Conservation (phyloP, 2,888 invertebrate genomes). For the Chalcis sispes region DNA sequence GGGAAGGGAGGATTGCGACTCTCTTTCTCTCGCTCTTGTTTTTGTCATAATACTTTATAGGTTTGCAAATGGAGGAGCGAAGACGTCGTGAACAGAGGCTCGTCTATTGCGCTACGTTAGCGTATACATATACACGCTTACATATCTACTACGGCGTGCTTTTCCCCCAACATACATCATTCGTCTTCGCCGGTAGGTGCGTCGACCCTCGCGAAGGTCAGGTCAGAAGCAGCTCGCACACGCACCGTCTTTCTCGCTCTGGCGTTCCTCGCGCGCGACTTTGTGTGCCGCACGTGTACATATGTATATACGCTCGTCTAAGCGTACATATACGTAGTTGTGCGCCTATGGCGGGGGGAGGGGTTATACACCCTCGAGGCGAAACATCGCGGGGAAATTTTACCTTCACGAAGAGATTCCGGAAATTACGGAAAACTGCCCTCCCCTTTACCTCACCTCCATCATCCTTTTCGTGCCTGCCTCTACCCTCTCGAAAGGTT, state of each 20-base stretch:
- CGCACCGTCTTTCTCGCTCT: not conserved
- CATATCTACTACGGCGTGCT: too few species aligned
- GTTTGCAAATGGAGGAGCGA: slow-evolving; percentile 61
- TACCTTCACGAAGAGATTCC: slow-evolving; percentile 41
- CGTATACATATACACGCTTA: slow-evolving; percentile 28
- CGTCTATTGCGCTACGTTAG: not conserved
- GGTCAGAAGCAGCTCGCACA: slow-evolving; percentile 9
- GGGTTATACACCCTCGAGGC: too few species aligned
- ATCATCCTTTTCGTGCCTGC: not conserved
- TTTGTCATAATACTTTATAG: slow-evolving; percentile 71
- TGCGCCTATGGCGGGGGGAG: too few species aligned
- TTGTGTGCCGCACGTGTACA: not conserved
- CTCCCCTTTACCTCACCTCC: not conserved
- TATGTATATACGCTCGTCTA: not conserved
- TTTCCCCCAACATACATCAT: slow-evolving; percentile 61
- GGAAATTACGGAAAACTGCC: slow-evolving; percentile 50
- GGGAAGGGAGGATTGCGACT: slow-evolving; percentile 53
- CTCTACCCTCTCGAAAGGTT: not conserved
- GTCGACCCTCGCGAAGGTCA: slow-evolving; percentile 22
- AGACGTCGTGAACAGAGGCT: slow-evolving; percentile 63
- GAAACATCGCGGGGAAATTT: slow-evolving; percentile 24
- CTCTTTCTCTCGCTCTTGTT: too few species aligned
- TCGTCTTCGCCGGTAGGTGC: not conserved
- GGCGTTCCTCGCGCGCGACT: too few species aligned
- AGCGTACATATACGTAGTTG: too few species aligned